Base-by-base conservation (phyloP, 1,140 invertebrate genomes). In the Cherax destructor region DNA sequence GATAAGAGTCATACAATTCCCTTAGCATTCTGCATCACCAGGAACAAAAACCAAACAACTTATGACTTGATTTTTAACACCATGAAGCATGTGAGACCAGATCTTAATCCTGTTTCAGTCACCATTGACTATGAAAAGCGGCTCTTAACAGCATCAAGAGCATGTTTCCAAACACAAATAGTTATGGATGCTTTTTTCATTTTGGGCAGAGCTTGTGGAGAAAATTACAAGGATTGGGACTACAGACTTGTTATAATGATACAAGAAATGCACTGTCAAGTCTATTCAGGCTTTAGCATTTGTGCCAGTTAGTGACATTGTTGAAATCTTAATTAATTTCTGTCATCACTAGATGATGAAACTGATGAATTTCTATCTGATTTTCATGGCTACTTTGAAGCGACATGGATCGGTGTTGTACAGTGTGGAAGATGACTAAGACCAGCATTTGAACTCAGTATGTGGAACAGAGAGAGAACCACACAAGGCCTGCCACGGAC, bases 161-260 rank as follows among this genome's bases (percentile, higher is more conserved):
- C 30, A 41, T 83, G 80, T 52, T 83, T 61, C 56, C 30, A 59
- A 59, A 59, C 56, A 59, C 56, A 59, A 59, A 3, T 61, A 61
- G 4, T 1, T 30, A 61, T 69, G 30, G 30, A 41, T 30, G 21
- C 7, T 86, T 86, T 86, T 74, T 76, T 41, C 83, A 52, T 87
- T 87, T 87, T 59, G 56, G 76, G 50, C 86, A 59, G 61, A 13
- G 86, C 11, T 87, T 78, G 76, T 87, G 86, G 74, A 87, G 77
- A 79, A 16, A 87, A 50, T 94, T 93, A 88, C 49, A 79, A n/a
- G 56, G 50, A 4, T 87, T 80, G 1, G 47, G 50, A 79, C 86
- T 79, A 79, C 86, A 79, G 69, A 61, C 86, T 78, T 80, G 50
- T 5, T 80, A 87, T 87, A 80, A 87, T 87, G 83, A 86, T 24